A percentile compares a stretch with the other conserved stretches of the same genome.
Evolutionary conservation across 2,888 invertebrate species (phyloP).

Genomic region (Diogma glabrata): DNA sequence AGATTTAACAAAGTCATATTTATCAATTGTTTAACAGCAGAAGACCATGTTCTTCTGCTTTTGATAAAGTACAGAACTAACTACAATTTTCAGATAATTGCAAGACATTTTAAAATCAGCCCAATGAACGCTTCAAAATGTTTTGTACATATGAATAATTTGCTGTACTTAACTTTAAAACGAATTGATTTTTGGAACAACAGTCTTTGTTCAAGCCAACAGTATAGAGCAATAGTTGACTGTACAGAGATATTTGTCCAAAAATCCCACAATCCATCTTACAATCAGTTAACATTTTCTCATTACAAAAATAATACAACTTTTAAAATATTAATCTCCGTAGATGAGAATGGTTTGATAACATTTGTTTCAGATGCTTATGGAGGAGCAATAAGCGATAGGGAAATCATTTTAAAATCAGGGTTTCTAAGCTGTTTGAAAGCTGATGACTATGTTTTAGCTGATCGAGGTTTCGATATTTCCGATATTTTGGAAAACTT

Average conservation of each 20-base stretch:
- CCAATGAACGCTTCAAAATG: background rate
- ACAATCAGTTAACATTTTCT: background rate
- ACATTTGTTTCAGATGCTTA: background rate
- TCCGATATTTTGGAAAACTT: background rate
- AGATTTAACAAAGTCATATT: no score
- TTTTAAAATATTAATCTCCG: background rate
- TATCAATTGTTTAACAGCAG: no score
- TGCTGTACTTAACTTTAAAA: background rate
- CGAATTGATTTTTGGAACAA: background rate
- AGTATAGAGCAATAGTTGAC: background rate
- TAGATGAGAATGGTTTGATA: background rate
- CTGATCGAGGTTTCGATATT: background rate
- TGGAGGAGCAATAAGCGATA: background rate
- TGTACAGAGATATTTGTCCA: background rate
- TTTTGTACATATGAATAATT: background rate
- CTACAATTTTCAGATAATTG: background rate
- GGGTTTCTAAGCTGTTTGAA: background rate
- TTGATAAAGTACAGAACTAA: no score
- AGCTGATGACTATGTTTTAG: background rate
- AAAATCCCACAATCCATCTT: background rate
- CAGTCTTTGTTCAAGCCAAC: background rate
- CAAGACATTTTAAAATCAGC: background rate
- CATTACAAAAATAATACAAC: background rate
- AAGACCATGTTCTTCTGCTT: no score
- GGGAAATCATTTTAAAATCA: background rate